A percentile compares a stretch with the other conserved stretches of the same genome.
phyloP scores from a whole-genome alignment of 2,888 invertebrate genomes.

The Eilema griseolum region DNA sequence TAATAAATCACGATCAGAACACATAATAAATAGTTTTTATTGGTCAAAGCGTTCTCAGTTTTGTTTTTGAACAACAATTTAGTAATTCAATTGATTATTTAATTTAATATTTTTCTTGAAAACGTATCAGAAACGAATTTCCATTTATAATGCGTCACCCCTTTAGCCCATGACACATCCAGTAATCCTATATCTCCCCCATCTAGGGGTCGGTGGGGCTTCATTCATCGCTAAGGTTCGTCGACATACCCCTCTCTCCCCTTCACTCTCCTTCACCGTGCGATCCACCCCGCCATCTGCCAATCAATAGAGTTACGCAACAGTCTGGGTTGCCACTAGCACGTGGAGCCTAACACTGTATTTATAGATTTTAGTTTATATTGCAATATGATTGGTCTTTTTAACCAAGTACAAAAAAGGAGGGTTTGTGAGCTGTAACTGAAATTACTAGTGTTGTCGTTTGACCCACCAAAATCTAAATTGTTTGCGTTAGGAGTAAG shows the following conservation, averaged over 20 bases:
- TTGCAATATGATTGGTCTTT: background rate
- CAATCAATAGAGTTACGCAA: constrained; percentile 50
- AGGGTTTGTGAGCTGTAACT: no score
- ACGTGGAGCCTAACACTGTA: background rate
- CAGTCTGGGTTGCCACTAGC: constrained; percentile 34
- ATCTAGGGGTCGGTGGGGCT: constrained; percentile 31
- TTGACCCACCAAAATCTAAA: no score
- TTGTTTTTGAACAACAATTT: no score
- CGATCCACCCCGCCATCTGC: constrained; percentile 30
- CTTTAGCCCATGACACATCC: constrained; percentile 29
- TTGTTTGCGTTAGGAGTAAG: no score
- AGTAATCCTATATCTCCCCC: constrained; percentile 26
- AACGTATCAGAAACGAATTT: background rate
- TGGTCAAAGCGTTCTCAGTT: no score
- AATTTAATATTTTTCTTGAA: no score
- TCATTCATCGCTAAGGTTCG: constrained; percentile 49
- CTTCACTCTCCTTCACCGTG: constrained; percentile 7
- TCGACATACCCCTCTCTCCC: constrained; percentile 39
- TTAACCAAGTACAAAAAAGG: background rate
- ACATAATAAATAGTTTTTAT: no score
- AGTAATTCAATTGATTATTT: no score
- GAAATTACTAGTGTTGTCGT: no score
- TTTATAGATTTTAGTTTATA: background rate
- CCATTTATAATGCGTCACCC: background rate
- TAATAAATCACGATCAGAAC: no score